Base-by-base conservation (phyloP, 2,888 invertebrate genomes). In the Sabatieria punctata region DNA sequence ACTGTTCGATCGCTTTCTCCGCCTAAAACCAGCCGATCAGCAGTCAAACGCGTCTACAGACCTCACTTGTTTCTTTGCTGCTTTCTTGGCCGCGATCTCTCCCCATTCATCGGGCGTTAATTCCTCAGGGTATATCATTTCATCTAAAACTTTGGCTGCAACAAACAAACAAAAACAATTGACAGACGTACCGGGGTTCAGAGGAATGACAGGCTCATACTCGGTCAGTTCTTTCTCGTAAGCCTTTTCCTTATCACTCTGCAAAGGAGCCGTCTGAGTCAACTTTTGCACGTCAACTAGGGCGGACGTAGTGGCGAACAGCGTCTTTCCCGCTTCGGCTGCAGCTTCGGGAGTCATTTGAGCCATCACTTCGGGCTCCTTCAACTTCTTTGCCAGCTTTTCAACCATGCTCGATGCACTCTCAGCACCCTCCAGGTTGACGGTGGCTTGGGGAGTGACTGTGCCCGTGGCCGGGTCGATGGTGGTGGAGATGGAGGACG, bases 51-150 rank as follows among this genome's bases (percentile, higher is more conserved):
- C n/a, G n/a, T n/a, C n/a, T n/a, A n/a, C n/a, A 19, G 18, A 11
- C 8, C 21, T 13, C 38, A 38, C 38, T 3, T 25, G 18, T 11
- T 26, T n/a, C 18, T 21, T 18, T 23, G 40, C 40, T 2, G 13
- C 33, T 25, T 39, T 18, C 11, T 13, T 8, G 21, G 40, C 46
- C 3, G 46, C 39, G 11, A 21, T 23, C 8, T 19, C 8, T 6
- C 22, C 18, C 46, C 46, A 46, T 22, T 46, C 27, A 3, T 30
- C 23, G 3, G 25, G 2, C 2, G 46, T 46, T 24, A 46, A 24
- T 19, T 46, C 46, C 19, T 46, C 46, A 15, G 18, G 22, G 26
- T 38, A 37, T 6, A 11, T 4, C 13, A 24, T 24, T 25, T 45
- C 25, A 13, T 23, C 38, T 45, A n/a, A 23, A 38, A 37, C 6